Conservation (phyloP, 2,113 vertebrate genomes). For the Arenaria interpres region DNA sequence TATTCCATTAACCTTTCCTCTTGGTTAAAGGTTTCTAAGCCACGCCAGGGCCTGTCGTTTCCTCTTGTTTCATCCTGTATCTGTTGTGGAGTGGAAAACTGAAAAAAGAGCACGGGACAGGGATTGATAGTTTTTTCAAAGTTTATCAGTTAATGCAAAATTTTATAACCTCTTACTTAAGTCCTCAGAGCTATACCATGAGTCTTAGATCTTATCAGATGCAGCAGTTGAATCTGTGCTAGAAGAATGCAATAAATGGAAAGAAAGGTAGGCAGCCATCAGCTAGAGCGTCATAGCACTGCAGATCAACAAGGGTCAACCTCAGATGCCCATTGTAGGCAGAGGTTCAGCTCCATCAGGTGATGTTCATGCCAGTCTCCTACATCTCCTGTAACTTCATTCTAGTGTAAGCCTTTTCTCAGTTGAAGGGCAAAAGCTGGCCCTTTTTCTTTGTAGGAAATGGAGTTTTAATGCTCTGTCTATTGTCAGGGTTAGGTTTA, state of each 20-base stretch:
- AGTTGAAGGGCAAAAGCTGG: background rate
- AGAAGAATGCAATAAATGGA: background rate
- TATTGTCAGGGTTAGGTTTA: background rate
- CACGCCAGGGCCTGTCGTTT: background rate
- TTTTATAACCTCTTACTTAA: background rate
- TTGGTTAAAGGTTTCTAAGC: conserved; percentile 40
- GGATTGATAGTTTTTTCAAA: background rate
- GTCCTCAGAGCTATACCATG: background rate
- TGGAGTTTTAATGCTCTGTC: background rate
- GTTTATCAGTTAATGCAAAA: background rate
- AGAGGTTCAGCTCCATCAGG: background rate
- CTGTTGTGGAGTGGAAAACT: background rate
- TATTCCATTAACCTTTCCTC: conserved; percentile 44
- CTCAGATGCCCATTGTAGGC: background rate
- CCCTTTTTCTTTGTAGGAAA: background rate
- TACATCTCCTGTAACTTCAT: background rate
- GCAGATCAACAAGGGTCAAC: background rate
- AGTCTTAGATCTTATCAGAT: background rate
- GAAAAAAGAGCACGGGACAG: background rate
- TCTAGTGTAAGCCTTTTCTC: background rate
- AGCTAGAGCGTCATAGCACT: background rate
- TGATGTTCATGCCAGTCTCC: background rate
- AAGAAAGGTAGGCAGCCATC: background rate
- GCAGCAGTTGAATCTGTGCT: background rate
- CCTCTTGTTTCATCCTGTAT: background rate